These are phyloP conservation scores for Sminthurinus aureus DNA, from an alignment of 2,888 invertebrate species.

Conservation along the genomic window DNA sequence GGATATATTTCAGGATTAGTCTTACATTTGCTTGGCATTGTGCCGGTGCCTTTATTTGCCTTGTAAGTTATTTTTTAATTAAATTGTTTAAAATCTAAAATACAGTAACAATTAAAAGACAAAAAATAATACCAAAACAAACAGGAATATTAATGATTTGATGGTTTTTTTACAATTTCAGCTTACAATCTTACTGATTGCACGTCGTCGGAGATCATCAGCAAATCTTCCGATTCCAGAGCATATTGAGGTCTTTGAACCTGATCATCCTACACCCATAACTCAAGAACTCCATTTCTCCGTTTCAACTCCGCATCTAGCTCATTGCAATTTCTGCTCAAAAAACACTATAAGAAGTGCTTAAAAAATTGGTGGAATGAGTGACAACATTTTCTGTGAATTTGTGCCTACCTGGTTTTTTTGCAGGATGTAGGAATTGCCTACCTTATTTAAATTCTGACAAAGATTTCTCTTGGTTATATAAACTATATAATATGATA, in stretches of 20 bases:
- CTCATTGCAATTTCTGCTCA: constrained; percentile 37
- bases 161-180: not conserved
- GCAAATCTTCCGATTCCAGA: constrained; percentile 13
- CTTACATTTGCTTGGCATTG: constrained; percentile 58
- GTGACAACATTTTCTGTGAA: too few species aligned
- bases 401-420: too few species aligned
- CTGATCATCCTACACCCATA: constrained; percentile 19
- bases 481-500: too few species aligned
- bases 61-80: constrained; percentile 44
- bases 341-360: constrained; percentile 33
- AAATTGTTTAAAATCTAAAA: not conserved
- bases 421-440: too few species aligned
- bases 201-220: constrained; percentile 10
- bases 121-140: not conserved
- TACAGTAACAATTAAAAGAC: not conserved
- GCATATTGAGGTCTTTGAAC: constrained; percentile 38
- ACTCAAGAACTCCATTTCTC: constrained; percentile 24
- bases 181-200: constrained; percentile 25
- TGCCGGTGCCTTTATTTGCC: constrained; percentile 54
- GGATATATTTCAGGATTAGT: constrained; percentile 40
- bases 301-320: constrained; percentile 24
- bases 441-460: too few species aligned
- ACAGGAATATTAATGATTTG: too few species aligned
- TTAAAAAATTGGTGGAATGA: not conserved
- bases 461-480: too few species aligned